Conservation (phyloP, 2,797 vertebrate genomes). For the Karalla daura region DNA sequence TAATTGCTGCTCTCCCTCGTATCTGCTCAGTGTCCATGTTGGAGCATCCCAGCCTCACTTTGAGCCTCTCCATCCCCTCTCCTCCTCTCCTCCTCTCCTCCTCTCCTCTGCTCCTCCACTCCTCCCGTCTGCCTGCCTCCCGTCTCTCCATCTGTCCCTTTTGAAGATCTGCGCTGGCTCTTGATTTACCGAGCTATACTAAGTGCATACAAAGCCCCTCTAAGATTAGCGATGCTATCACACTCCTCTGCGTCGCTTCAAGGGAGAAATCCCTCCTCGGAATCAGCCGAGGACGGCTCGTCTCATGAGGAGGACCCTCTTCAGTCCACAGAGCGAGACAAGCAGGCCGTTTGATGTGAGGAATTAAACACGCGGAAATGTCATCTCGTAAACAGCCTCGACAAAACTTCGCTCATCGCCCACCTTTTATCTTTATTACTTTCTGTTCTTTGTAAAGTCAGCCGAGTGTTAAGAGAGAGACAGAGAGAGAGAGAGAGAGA, state of each 20-base stretch:
- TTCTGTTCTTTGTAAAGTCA: neutral
- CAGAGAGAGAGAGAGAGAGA: no score
- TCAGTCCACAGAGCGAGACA: slow-evolving; percentile 20
- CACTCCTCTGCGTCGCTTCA: slow-evolving; percentile 49
- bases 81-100: slow-evolving; percentile 24
- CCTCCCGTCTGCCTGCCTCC: slow-evolving; percentile 47
- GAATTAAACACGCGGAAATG: slow-evolving; percentile 23
- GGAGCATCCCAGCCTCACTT: slow-evolving; percentile 1
- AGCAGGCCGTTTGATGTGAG: slow-evolving; percentile 21
- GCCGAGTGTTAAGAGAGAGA: no score
- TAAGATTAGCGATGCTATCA: slow-evolving; percentile 64
- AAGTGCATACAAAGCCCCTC: slow-evolving; percentile 60
- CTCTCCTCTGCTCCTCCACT: slow-evolving; percentile 25
- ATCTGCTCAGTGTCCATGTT: slow-evolving; percentile 22
- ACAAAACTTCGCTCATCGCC: neutral
- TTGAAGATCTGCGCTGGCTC: slow-evolving; percentile 53
- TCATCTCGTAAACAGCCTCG: slow-evolving; percentile 20
- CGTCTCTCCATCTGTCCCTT: slow-evolving; percentile 39
- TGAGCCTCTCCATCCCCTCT: slow-evolving; percentile 16
- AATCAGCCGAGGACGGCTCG: slow-evolving; percentile 12
- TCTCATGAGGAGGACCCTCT: slow-evolving; percentile 30
- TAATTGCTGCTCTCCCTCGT: slow-evolving; percentile 15
- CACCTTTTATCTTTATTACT: neutral
- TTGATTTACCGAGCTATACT: slow-evolving; percentile 62
- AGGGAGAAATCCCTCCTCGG: slow-evolving; percentile 42